These are phyloP conservation scores for Orestias chungarensis DNA, from an alignment of 2,797 vertebrate genomes.

Conservation along the genomic window DNA sequence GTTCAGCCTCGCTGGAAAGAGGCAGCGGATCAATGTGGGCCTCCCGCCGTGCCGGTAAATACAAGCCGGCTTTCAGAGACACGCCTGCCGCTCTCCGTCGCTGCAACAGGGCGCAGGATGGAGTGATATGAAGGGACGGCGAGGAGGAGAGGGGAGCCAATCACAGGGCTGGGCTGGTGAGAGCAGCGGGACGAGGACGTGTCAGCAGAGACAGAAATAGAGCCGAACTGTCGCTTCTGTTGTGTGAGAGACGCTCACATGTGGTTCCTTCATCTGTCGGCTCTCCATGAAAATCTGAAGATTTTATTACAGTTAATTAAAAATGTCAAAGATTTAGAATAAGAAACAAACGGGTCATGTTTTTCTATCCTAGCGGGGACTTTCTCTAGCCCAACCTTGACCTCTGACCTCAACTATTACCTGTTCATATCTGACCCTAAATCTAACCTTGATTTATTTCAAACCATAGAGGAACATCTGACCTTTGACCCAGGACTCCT, in stretches of 20 bases:
- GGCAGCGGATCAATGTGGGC: constrained; percentile 29
- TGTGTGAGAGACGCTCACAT: constrained; percentile 9
- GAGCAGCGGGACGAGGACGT: constrained; percentile 58
- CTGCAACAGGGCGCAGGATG: neutral
- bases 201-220: constrained; percentile 66
- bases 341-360: too few relatives aligned
- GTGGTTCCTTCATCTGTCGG: neutral
- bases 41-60: constrained; percentile 47
- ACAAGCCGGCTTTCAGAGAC: constrained; percentile 24
- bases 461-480: too few relatives aligned
- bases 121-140: constrained; percentile 9
- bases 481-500: too few relatives aligned
- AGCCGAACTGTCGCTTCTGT: constrained; percentile 21
- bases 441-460: too few relatives aligned
- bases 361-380: too few relatives aligned
- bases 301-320: too few relatives aligned
- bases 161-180: constrained; percentile 63
- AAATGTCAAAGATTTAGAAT: too few relatives aligned
- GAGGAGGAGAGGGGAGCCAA: constrained; percentile 50
- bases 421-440: too few relatives aligned
- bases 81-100: constrained; percentile 12
- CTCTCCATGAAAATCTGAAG: neutral
- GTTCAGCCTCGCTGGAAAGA: constrained; percentile 30
- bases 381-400: too few relatives aligned
- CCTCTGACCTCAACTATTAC: too few relatives aligned